A percentile compares a stretch with the other conserved stretches of the same genome.
phyloP scores from a whole-genome alignment of 2,888 invertebrate genomes.

The Epicampocera succincta region DNA sequence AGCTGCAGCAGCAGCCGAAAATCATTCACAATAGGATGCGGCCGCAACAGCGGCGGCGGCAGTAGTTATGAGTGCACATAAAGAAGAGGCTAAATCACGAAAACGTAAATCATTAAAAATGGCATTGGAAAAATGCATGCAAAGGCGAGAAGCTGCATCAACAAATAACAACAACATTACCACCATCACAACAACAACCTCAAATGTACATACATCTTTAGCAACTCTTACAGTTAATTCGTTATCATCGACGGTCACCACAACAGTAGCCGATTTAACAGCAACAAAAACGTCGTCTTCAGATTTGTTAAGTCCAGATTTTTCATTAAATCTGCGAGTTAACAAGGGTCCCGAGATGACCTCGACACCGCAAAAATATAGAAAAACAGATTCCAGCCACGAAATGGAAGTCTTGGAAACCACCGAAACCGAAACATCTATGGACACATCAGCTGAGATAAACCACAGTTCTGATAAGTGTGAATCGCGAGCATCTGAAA shows the following conservation, averaged over 20 bases:
- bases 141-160: slow-evolving; percentile 78
- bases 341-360: slow-evolving; percentile 40
- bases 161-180: slow-evolving; percentile 49
- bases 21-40: slow-evolving; percentile 82
- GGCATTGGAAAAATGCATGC: slow-evolving; percentile 80
- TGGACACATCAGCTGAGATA: slow-evolving; percentile 72
- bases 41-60: slow-evolving; percentile 81
- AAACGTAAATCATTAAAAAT: slow-evolving; percentile 80
- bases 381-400: slow-evolving; percentile 16
- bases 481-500: slow-evolving; percentile 50
- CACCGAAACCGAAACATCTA: slow-evolving; percentile 74
- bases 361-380: slow-evolving; percentile 33
- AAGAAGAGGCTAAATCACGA: slow-evolving; percentile 79
- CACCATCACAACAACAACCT: slow-evolving; percentile 35
- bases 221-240: slow-evolving; percentile 42
- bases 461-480: slow-evolving; percentile 63
- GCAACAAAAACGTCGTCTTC: slow-evolving; percentile 46
- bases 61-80: slow-evolving; percentile 80
- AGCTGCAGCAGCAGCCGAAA: slow-evolving; percentile 79
- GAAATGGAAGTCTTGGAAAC: slow-evolving; percentile 73
- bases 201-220: slow-evolving; percentile 33
- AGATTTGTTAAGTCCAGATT: slow-evolving; percentile 39
- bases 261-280: slow-evolving; percentile 41
- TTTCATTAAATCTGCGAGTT: slow-evolving; percentile 29
- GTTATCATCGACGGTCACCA: slow-evolving; percentile 59